phyloP scores from a whole-genome alignment of 1,140 invertebrate species.

The Hetaerina americana region DNA sequence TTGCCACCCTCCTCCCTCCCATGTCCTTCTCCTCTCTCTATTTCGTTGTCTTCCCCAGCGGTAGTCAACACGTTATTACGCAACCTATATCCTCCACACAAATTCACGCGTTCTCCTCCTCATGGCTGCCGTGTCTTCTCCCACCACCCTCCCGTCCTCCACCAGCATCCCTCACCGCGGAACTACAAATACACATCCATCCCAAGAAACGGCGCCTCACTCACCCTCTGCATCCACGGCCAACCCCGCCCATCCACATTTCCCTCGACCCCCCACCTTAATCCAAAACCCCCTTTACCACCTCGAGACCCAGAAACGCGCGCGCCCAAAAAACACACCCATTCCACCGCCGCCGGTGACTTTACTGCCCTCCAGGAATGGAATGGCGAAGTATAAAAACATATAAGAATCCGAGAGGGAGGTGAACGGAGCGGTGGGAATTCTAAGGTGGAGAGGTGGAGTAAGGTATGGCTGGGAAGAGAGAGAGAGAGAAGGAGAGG shows the following conservation, averaged over 20 bases:
- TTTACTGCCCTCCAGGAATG: conserved; percentile 3
- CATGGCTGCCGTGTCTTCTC: too few species aligned
- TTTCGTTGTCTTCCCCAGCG: too few species aligned
- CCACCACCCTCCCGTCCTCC: neutral
- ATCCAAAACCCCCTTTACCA: neutral
- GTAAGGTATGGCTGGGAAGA: neutral
- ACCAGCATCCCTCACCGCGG: neutral
- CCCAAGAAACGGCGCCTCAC: too few species aligned
- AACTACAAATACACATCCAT: too few species aligned
- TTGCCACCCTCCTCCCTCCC: too few species aligned
- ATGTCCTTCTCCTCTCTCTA: too few species aligned
- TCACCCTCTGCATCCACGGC: too few species aligned
- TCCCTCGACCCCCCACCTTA: neutral
- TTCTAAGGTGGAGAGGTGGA: neutral
- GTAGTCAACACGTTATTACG: too few species aligned
- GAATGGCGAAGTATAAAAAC: neutral
- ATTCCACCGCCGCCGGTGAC: neutral
- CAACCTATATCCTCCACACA: too few species aligned
- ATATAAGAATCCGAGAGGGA: neutral
- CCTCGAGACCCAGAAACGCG: neutral
- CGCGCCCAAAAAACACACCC: neutral
- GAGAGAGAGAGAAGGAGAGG: neutral
- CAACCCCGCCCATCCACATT: too few species aligned
- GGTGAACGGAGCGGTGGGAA: neutral
- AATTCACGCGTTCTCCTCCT: too few species aligned